These are phyloP conservation scores for Nothocercus nigrocapillus DNA, from an alignment of 2,113 vertebrate species.

Conservation along the genomic window DNA sequence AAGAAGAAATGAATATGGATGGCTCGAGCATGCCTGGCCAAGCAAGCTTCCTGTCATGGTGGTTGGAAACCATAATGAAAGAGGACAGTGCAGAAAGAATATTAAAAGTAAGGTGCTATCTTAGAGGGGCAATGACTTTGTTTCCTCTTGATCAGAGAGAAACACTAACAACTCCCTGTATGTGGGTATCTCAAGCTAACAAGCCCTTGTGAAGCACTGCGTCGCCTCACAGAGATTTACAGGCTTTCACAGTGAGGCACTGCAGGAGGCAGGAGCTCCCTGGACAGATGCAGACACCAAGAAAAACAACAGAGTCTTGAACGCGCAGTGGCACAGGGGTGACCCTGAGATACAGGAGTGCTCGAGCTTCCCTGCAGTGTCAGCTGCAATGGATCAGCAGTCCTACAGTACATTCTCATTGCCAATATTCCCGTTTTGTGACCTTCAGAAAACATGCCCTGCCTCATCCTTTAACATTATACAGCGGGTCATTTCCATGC, in stretches of 20 bases:
- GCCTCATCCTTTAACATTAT: not conserved
- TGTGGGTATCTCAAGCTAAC: not conserved
- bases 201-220: not conserved
- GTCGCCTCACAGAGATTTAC: not conserved
- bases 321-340: too few relatives aligned
- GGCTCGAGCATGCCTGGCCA: not conserved
- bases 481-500: not conserved
- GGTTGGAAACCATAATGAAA: not conserved
- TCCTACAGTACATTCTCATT: not conserved
- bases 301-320: not conserved
- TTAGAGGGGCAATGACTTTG: not conserved
- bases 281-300: not conserved
- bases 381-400: not conserved
- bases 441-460: not conserved
- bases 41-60: not conserved
- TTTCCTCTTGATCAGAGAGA: not conserved
- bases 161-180: not conserved
- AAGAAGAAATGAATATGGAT: not conserved
- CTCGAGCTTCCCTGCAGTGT: not conserved
- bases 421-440: not conserved
- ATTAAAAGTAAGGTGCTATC: not conserved
- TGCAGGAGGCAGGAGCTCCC: rapidly evolving
- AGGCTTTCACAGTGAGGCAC: not conserved
- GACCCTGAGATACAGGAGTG: not conserved
- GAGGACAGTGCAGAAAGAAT: not conserved